phyloP scores from a whole-genome alignment of 1,140 invertebrate genomes.

The Bacillus rossius region DNA sequence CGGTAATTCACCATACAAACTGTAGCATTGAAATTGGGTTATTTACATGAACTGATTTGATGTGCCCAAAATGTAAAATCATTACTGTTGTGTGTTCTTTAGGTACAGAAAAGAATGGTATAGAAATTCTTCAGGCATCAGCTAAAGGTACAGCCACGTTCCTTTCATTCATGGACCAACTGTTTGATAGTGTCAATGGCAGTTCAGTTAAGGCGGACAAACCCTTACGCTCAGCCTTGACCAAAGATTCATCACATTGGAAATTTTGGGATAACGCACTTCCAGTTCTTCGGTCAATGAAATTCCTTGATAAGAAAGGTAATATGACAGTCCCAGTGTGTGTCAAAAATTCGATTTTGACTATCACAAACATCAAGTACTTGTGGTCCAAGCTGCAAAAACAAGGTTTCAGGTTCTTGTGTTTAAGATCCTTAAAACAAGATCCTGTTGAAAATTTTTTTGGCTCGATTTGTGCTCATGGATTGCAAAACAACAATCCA shows the following conservation, averaged over 20 bases:
- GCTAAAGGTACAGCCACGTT: not conserved
- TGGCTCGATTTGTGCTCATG: not conserved
- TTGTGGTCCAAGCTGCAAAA: not conserved
- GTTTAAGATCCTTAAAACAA: not conserved
- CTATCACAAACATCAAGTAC: not conserved
- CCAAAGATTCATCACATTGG: not conserved
- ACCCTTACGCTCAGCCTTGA: not conserved
- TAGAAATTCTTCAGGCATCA: not conserved
- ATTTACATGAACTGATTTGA: too few species aligned
- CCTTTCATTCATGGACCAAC: not conserved
- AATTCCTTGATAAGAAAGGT: not conserved
- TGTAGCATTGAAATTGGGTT: too few species aligned
- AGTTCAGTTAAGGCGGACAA: not conserved
- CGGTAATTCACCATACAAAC: too few species aligned
- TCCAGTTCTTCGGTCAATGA: not conserved
- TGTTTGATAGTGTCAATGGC: not conserved
- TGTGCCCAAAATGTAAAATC: too few species aligned
- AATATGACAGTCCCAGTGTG: not conserved
- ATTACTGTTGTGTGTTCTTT: too few species aligned
- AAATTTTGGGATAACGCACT: not conserved
- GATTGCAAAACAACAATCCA: too few species aligned
- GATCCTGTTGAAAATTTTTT: slow-evolving; percentile 5
- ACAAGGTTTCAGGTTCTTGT: not conserved
- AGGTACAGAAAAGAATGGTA: too few species aligned
- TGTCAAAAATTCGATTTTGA: not conserved